Percentiles rank a stretch among this genome's conserved stretches.
Conservation (phyloP, 2,797 vertebrate genomes). For the Lycodopsis pacificus region DNA sequence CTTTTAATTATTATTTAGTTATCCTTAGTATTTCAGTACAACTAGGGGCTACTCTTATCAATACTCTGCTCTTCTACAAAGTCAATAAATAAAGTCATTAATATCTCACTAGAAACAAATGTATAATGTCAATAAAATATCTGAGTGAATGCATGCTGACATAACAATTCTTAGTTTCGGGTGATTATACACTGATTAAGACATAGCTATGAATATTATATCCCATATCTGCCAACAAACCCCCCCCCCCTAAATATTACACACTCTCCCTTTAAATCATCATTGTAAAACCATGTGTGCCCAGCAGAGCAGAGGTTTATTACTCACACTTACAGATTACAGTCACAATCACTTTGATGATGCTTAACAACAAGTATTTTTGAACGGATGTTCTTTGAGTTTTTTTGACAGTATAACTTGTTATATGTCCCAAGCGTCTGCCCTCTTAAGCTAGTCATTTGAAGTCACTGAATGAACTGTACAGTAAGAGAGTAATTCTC, state of each 20-base stretch:
- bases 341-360: conserved; percentile 4
- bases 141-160: too few relatives aligned
- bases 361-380: conserved; percentile 22
- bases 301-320: conserved; percentile 7
- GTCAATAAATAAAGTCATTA: too few relatives aligned
- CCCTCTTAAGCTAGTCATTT: conserved; percentile 47
- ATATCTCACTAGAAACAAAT: too few relatives aligned
- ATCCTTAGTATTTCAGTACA: too few relatives aligned
- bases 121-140: too few relatives aligned
- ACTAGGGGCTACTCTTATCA: too few relatives aligned
- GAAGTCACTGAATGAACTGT: conserved; percentile 46
- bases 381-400: conserved; percentile 19
- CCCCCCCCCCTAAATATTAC: background rate
- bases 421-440: conserved; percentile 24
- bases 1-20: background rate
- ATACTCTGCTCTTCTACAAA: too few relatives aligned
- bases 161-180: background rate
- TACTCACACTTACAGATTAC: background rate
- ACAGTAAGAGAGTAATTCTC: conserved; percentile 57
- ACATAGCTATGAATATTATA: background rate
- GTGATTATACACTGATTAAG: background rate
- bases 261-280: background rate
- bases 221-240: background rate
- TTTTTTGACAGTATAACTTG: conserved; percentile 21
- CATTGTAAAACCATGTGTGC: background rate